A percentile compares a stretch with the other conserved stretches of the same genome.
phyloP scores from a whole-genome alignment of 1,140 invertebrate genomes.

The Leptinotarsa texana region DNA sequence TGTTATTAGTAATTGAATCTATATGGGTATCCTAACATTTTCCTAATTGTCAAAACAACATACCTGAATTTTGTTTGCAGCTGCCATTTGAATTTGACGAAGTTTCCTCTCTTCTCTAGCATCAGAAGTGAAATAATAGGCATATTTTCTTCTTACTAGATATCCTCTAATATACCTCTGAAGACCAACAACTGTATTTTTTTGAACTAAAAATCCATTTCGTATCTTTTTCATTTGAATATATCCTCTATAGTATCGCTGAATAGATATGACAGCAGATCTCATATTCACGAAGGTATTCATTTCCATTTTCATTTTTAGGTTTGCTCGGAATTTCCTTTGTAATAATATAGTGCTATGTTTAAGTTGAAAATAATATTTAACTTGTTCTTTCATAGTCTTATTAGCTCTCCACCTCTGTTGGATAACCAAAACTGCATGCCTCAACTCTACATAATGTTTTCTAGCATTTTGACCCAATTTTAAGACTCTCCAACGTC shows the following conservation, averaged over 20 bases:
- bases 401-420: conserved; percentile 39
- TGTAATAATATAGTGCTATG: conserved; percentile 47
- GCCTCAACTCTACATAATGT: conserved; percentile 51
- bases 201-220: conserved; percentile 18
- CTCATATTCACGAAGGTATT: conserved; percentile 44
- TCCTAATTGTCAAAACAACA: conserved; percentile 20
- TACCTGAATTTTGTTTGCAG: conserved; percentile 68
- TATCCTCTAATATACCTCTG: conserved; percentile 58
- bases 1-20: not conserved
- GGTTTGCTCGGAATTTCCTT: conserved; percentile 45
- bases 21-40: conserved; percentile 8
- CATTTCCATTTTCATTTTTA: not conserved
- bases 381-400: conserved; percentile 17
- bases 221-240: conserved; percentile 37
- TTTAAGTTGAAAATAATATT: conserved; percentile 27
- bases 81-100: conserved; percentile 51
- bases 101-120: conserved; percentile 55
- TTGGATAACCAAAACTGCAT: conserved; percentile 46
- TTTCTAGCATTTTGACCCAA: conserved; percentile 48
- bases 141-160: conserved; percentile 55
- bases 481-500: conserved; percentile 55
- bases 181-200: conserved; percentile 44
- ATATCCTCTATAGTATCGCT: conserved; percentile 43
- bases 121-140: conserved; percentile 52
- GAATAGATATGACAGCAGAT: conserved; percentile 41